Percentiles rank a stretch among this genome's conserved stretches.
These are phyloP conservation scores for Clinocottus analis DNA, from an alignment of 2,113 vertebrate genomes.

Conservation along the genomic window DNA sequence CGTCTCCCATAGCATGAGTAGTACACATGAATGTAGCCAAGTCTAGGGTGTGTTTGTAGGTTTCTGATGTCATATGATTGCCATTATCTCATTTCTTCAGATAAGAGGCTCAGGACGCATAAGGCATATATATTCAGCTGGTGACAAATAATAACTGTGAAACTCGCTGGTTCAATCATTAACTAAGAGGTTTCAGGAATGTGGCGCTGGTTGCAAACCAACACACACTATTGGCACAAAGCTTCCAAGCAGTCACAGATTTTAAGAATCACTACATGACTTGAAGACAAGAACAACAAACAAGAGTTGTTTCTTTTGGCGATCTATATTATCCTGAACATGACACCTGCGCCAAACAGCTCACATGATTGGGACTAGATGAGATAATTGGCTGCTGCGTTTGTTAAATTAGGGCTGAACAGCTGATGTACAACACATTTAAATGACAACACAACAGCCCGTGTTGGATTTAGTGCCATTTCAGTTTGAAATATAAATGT, in stretches of 20 bases:
- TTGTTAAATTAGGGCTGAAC: slow-evolving; percentile 11
- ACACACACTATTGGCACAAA: not conserved
- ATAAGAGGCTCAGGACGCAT: slow-evolving; percentile 45
- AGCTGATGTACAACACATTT: not conserved
- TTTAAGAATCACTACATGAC: slow-evolving; percentile 1
- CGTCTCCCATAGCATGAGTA: slow-evolving; percentile 51
- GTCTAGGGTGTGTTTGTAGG: slow-evolving; percentile 61
- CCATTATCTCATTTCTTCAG: slow-evolving; percentile 35
- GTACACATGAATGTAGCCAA: slow-evolving; percentile 38
- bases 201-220: slow-evolving; percentile 30
- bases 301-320: slow-evolving; percentile 2
- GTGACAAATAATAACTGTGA: slow-evolving; percentile 32
- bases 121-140: slow-evolving; percentile 22
- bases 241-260: not conserved
- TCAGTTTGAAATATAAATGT: not conserved
- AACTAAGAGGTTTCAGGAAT: slow-evolving; percentile 58
- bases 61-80: slow-evolving; percentile 54
- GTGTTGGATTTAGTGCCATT: not conserved
- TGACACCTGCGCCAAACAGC: slow-evolving; percentile 48
- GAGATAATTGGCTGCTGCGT: slow-evolving; percentile 33
- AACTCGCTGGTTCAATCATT: slow-evolving; percentile 68
- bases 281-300: not conserved
- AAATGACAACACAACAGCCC: not conserved
- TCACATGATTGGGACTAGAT: slow-evolving; percentile 44
- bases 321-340: slow-evolving; percentile 11